Base-by-base conservation (phyloP, 1,140 invertebrate genomes). In the Drosophila chauvacae region DNA sequence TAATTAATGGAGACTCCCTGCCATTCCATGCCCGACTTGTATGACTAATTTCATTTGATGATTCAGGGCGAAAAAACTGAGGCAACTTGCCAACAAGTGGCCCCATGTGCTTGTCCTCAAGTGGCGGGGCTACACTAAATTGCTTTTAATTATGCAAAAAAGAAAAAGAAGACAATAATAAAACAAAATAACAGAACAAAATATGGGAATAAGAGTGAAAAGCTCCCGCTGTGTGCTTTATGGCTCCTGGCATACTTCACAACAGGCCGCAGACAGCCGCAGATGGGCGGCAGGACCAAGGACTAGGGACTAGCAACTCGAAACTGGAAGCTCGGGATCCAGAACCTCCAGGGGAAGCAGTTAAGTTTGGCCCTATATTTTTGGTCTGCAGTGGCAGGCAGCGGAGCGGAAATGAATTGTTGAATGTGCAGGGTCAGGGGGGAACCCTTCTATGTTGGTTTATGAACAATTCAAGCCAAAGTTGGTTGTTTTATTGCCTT, bases 71-170 rank as follows among this genome's bases (percentile, higher is more conserved):
- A 30, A 59, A 65, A 65, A 76, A n/a, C 56, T 44, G 55, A 18
- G 20, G 23, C 30, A 58, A 51, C 59, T 74, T 53, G 53, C 33
- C 61, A 79, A 73, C 77, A 74, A 80, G 69, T 79, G 69, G 68
- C 61, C 61, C 68, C 77, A 73, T 80, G 58, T 72, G 77, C 63
- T 59, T 41, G 11, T 68, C 61, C 57, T 69, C 62, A 68, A 84
- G 81, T 84, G 80, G 66, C 57, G 60, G 23, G 70, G 65, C 39
- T 60, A 59, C 77, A 63, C 66, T 69, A 75, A 78, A 73, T 70
- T 80, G 70, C 66, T 87, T 62, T 86, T 79, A 86, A 87, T 86
- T 86, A 87, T 87, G 82, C 65, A 65, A 60, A 41, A 75, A 81
- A 77, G 30, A 64, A 64, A 60, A 44, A 33, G 20, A 72, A 58